Conservation (phyloP, 2,113 vertebrate genomes). For the Danio rerio region GRCz12tu NC_133189.1:49671001-49671500, state of each 20-base stretch:
- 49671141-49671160: not conserved
- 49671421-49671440: too few species aligned
- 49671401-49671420: too few species aligned
- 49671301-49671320: not conserved
- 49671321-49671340: not conserved
- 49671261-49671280: conserved; percentile 18
- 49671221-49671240: conserved; percentile 24
- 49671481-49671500: too few species aligned
- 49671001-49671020: conserved; percentile 64
- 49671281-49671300: conserved; percentile 21
- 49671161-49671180: conserved; percentile 4
- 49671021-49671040: conserved; percentile 71
- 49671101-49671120: conserved; percentile 18
- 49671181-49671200: conserved; percentile 15
- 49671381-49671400: not conserved
- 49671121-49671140: conserved; percentile 26
- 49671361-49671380: conserved; percentile 3
- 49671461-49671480: too few species aligned
- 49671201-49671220: conserved; percentile 33
- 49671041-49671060: conserved; percentile 71
- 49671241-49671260: conserved; percentile 24
- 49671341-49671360: conserved; percentile 11
- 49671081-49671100: conserved; percentile 18
- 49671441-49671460: too few species aligned
- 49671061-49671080: conserved; percentile 58